Evolutionary conservation across 2,888 invertebrate genomes (phyloP), one percentile per base, ranked within the genome.

Genomic region (Epinotia demarniana): DNA sequence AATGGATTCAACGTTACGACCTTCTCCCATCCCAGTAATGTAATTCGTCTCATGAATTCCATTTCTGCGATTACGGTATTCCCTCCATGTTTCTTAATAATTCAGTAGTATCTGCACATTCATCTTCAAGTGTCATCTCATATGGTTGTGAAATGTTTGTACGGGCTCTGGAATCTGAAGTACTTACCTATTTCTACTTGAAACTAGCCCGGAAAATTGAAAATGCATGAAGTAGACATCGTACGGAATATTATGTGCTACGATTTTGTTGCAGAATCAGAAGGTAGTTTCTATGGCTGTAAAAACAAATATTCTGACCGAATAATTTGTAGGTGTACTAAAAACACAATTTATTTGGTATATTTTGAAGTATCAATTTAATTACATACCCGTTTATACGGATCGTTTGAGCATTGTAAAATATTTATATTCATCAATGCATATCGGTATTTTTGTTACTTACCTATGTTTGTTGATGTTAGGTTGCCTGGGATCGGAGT

Each of bases 51-150:
- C 73, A 55, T 23, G 55, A 73, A 73, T 73, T 73, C 68, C 62
- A 73, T 67, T 73, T 67, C 73, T 55, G 61, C 71, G 71, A 71
- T 71, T 62, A 62, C 71, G 53, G 62, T 53, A 62, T 71, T 67
- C 60, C 49, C 49, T 33, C 66, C 60, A 19, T 66, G 60, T 67
- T 67, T 67, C 53, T 61, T 43, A 73, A 73, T 73, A 68, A 69
- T 67, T 72, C 72, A 72, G 68, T 57, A 62, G 46, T 62, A 69
- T 63, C 46, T 74, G 19, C 73, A 62, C 68, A 69, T 69, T 62
- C 63, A 58, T 63, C 69, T 69, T 57, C 57, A 57, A 64, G 69
- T 74, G 63, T 58, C 69, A 69, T 69, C 63, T 74, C 63, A 27
- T 49, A 58, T 33, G 69, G 27, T 73, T 16, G 27, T 39, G 53